Conservation (phyloP, 2,113 vertebrate genomes). For the Myotis yumanensis region DNA sequence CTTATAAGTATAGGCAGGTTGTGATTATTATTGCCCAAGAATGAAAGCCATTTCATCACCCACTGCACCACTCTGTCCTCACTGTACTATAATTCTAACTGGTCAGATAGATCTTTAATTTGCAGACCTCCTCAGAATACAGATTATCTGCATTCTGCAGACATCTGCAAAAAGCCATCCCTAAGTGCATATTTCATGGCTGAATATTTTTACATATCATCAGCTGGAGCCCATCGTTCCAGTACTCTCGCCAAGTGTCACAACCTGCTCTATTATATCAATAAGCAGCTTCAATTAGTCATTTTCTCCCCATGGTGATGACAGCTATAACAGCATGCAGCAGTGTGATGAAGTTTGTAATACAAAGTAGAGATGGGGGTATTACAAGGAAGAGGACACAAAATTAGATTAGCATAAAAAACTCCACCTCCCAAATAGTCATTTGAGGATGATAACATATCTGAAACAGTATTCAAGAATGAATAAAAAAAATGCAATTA, state of each 20-base stretch:
- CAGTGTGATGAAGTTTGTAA: constrained; percentile 74
- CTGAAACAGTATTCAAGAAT: constrained; percentile 61
- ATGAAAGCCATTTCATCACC: constrained; percentile 73
- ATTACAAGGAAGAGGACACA: constrained; percentile 67
- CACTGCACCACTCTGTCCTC: constrained; percentile 53
- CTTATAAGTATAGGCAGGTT: constrained; percentile 55
- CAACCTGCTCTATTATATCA: constrained; percentile 74
- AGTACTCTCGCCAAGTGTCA: constrained; percentile 68
- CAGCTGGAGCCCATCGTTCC: constrained; percentile 63
- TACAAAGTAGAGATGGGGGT: constrained; percentile 63
- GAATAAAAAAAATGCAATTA: constrained; percentile 36
- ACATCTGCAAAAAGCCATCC: constrained; percentile 76
- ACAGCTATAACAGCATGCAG: constrained; percentile 72
- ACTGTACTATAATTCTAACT: constrained; percentile 73
- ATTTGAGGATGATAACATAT: constrained; percentile 64
- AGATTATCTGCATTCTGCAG: constrained; percentile 77
- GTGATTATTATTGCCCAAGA: constrained; percentile 71
- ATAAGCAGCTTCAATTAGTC: constrained; percentile 79
- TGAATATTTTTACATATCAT: constrained; percentile 77
- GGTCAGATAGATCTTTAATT: constrained; percentile 82
- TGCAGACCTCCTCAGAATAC: constrained; percentile 75
- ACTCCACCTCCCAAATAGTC: constrained; percentile 41
- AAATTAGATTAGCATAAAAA: constrained; percentile 50
- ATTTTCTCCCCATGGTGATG: constrained; percentile 77
- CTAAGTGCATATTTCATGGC: constrained; percentile 76